Base-by-base conservation (phyloP, 2,797 vertebrate genomes). In the Orestias chungarensis region DNA sequence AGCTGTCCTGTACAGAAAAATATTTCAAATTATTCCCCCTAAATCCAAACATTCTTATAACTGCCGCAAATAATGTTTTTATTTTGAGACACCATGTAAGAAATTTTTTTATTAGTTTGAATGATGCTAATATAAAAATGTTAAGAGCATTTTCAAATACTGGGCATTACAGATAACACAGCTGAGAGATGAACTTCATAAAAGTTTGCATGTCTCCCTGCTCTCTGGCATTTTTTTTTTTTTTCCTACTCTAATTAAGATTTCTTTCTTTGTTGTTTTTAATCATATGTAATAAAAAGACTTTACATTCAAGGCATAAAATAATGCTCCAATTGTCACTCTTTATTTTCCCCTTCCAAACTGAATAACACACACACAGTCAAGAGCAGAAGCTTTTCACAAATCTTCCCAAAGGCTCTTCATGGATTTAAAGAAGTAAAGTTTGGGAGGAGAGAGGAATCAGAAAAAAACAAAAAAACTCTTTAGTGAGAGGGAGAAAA, bases 321-420 rank as follows among this genome's bases (percentile, higher is more conserved):
- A 38, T 42, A 27, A 46, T 47, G 27, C 44, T 49, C 64, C 43
- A 81, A 78, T 69, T 47, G 71, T 46, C 1, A 1, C 11, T 59
- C 25, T 64, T 55, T 71, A 42, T 43, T 4, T 54, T 65, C 3
- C 18, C 0, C 20, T 49, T 62, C 55, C 65, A 78, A 80, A 78
- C 54, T 66, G 40, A 81, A 80, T 40, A 40, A 78, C 23, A 8
- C 35, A 76, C 71, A 79, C 46, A 79, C 35, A 42, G 78, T 78
- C 69, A 62, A 66, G 69, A 85, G 70, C 68, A 68, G 84, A 77
- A 64, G 20, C 74, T 75, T 83, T 81, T 70, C 80, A 42, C 31
- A 80, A 73, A 78, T 85, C 69, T 67, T 80, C 64, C 72, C 42
- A 78, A 79, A 80, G 68, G 44, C 27, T 6, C 33, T 12, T 74